Evolutionary conservation across 92 coral and sea anemone genomes (phyloP).

Genomic region (Anthopleura xanthogrammica): DNA sequence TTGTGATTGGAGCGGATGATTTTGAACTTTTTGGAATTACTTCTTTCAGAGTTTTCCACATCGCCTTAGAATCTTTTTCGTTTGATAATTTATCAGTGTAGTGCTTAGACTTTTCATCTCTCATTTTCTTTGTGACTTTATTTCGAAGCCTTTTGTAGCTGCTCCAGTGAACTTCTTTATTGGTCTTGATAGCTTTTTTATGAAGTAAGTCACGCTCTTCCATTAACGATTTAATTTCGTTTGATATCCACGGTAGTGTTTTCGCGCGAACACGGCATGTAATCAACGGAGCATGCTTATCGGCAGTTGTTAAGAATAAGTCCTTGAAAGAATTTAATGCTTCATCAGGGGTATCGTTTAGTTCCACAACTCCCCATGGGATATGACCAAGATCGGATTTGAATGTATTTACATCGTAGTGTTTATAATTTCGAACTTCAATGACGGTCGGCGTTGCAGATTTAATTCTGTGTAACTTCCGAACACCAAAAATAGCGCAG

Average conservation of each 20-base stretch:
- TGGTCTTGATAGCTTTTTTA: background rate
- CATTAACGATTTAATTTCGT: background rate
- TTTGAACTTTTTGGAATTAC: slow-evolving; percentile 31
- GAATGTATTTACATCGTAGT: slow-evolving; percentile 16
- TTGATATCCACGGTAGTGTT: background rate
- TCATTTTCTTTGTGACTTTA: slow-evolving; percentile 28
- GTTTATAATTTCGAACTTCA: slow-evolving; percentile 16
- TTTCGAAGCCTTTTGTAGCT: slow-evolving; percentile 33
- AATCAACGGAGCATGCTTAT: background rate
- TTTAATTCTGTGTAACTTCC: slow-evolving; percentile 36
- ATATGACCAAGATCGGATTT: background rate
- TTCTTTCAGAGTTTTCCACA: slow-evolving; percentile 51
- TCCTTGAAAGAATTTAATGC: slow-evolving; percentile 44
- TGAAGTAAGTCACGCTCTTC: background rate
- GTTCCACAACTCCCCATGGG: slow-evolving; percentile 33
- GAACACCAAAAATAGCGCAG: no score
- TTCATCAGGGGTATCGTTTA: slow-evolving; percentile 24
- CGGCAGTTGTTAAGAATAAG: background rate
- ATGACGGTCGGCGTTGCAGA: slow-evolving; percentile 15
- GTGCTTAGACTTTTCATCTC: slow-evolving; percentile 3
- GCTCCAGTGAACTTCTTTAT: background rate
- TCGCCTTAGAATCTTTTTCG: slow-evolving; percentile 44
- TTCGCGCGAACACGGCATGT: background rate
- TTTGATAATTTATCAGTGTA: background rate
- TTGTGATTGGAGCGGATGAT: background rate